Evolutionary conservation across 2,797 vertebrate genomes (phyloP).

Genomic region (Arnoldichthys spilopterus): DNA sequence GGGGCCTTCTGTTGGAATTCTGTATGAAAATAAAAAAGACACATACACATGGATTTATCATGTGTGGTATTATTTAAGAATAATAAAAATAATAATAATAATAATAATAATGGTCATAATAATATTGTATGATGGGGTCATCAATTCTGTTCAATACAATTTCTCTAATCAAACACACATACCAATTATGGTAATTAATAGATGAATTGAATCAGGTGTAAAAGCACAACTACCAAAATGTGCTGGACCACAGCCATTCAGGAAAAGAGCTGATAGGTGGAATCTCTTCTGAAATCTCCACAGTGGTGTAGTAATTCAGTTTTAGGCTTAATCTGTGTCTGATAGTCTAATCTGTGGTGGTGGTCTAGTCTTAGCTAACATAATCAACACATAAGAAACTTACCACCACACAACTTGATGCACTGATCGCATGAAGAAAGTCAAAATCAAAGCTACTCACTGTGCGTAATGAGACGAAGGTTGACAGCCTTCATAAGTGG

Average conservation of each 20-base stretch:
- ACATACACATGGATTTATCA: not conserved
- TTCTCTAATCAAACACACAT: not conserved
- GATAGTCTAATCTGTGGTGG: not conserved
- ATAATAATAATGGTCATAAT: not conserved
- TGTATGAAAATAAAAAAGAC: not conserved
- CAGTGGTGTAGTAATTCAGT: not conserved
- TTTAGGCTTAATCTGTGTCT: not conserved
- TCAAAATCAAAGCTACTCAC: slow-evolving; percentile 55
- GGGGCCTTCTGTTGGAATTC: not conserved
- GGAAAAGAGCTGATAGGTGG: not conserved
- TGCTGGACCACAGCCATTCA: not conserved
- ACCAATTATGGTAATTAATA: not conserved
- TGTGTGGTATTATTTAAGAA: too few species aligned
- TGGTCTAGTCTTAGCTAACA: not conserved
- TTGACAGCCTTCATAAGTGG: slow-evolving; percentile 53
- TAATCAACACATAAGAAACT: not conserved
- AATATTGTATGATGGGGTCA: not conserved
- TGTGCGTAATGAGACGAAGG: slow-evolving; percentile 55
- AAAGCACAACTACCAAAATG: not conserved
- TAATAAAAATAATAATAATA: not conserved
- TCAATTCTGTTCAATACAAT: not conserved
- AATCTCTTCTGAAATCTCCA: not conserved
- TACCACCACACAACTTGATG: not conserved
- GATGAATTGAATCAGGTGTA: not conserved
- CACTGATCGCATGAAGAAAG: slow-evolving; percentile 27